These are phyloP conservation scores for Epinotia brunnichana DNA, from an alignment of 2,888 invertebrate species.

Conservation along the genomic window DNA sequence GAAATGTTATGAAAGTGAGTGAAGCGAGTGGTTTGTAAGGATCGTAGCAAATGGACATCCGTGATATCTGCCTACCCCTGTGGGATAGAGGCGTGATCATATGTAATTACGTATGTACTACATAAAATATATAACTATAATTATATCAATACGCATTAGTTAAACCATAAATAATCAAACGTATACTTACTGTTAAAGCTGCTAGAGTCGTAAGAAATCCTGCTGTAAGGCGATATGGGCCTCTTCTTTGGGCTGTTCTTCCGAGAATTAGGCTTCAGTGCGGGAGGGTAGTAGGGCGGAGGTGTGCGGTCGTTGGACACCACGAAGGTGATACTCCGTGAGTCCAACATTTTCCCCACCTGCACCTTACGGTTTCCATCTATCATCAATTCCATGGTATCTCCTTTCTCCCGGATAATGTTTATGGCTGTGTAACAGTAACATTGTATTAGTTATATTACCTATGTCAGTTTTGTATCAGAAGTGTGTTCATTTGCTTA, in stretches of 20 bases:
- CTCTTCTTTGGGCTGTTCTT: constrained; percentile 48
- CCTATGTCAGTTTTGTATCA: too few species aligned
- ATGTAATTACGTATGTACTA: too few species aligned
- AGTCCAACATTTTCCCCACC: constrained; percentile 66
- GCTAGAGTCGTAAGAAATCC: constrained; percentile 24
- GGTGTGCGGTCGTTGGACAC: constrained; percentile 55
- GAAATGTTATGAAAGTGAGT: too few species aligned
- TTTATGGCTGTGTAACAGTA: constrained; percentile 64
- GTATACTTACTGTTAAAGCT: constrained; percentile 14
- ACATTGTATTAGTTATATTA: neutral
- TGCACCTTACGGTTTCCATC: constrained; percentile 64
- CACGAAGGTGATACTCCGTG: constrained; percentile 64
- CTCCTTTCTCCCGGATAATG: constrained; percentile 63
- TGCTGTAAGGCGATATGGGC: constrained; percentile 19
- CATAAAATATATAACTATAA: too few species aligned
- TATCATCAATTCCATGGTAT: constrained; percentile 65
- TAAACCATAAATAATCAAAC: neutral
- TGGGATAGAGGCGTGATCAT: too few species aligned
- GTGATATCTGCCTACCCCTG: too few species aligned
- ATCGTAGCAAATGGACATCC: too few species aligned
- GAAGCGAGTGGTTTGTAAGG: too few species aligned
- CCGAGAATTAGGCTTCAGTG: constrained; percentile 33
- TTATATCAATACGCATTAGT: neutral
- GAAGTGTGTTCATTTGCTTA: too few species aligned
- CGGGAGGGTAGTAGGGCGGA: constrained; percentile 22